Evolutionary conservation across 2,888 invertebrate species (phyloP).

Genomic region (Silvanus unidentatus): DNA sequence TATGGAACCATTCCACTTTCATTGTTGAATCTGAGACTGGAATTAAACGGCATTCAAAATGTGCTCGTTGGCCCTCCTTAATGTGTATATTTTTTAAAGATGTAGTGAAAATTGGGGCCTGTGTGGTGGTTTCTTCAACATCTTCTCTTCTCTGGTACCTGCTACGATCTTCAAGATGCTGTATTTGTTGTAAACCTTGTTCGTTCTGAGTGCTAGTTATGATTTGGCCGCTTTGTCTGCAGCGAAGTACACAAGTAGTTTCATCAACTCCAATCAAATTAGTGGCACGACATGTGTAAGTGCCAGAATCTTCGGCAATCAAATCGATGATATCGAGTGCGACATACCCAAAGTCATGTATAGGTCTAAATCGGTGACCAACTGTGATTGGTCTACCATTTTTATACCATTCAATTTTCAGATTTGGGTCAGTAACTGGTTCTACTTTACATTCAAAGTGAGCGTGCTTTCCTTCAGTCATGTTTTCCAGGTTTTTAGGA

Average conservation of each 20-base stretch:
- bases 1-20: slow-evolving; percentile 95
- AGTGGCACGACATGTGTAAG: slow-evolving; percentile 89
- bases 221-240: slow-evolving; percentile 73
- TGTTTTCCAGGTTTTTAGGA: slow-evolving; percentile 79
- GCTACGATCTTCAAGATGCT: slow-evolving; percentile 79
- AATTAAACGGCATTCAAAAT: slow-evolving; percentile 89
- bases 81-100: slow-evolving; percentile 88
- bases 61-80: slow-evolving; percentile 90
- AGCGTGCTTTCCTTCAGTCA: slow-evolving; percentile 85
- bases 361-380: slow-evolving; percentile 91
- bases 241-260: slow-evolving; percentile 66
- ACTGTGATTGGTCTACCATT: slow-evolving; percentile 90
- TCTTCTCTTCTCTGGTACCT: slow-evolving; percentile 69
- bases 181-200: slow-evolving; percentile 81
- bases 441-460: slow-evolving; percentile 97
- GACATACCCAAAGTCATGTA: slow-evolving; percentile 98
- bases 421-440: slow-evolving; percentile 92
- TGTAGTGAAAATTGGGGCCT: slow-evolving; percentile 89
- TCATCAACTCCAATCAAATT: slow-evolving; percentile 88
- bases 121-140: slow-evolving; percentile 77
- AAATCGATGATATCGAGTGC: slow-evolving; percentile 93
- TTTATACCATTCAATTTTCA: slow-evolving; percentile 96
- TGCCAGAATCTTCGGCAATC: slow-evolving; percentile 91
- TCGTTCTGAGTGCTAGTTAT: slow-evolving; percentile 83
- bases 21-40: slow-evolving; percentile 90